Percentiles rank a stretch among this genome's conserved stretches.
Evolutionary conservation across 2,797 vertebrate species (phyloP).

Genomic region (Gambusia yucatana): DNA sequence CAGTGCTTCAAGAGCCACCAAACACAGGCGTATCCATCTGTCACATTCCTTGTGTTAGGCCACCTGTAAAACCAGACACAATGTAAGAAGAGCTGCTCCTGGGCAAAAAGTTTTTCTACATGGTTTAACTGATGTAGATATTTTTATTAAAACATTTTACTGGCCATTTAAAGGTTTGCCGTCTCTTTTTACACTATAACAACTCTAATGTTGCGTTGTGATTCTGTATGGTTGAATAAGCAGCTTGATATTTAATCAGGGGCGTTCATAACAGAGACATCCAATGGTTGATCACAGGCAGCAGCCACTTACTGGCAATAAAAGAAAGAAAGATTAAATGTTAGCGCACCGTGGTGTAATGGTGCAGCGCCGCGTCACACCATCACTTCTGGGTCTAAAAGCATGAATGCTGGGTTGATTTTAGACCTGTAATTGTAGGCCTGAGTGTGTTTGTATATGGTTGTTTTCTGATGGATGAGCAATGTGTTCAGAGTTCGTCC

Average conservation of each 20-base stretch:
- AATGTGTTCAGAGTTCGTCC: not conserved
- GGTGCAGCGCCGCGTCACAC: not conserved
- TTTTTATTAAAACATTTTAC: not conserved
- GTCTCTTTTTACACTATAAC: not conserved
- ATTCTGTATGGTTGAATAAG: not conserved
- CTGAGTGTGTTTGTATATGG: not conserved
- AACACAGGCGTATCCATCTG: not conserved
- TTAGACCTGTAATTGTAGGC: conserved; percentile 1
- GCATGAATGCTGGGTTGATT: not conserved
- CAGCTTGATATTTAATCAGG: not conserved
- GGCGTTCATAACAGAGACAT: not conserved
- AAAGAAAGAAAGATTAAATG: not conserved
- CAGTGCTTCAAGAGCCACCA: not conserved
- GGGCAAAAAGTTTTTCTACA: not conserved
- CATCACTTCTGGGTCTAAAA: not conserved
- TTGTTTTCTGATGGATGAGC: not conserved
- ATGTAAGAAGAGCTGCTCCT: not conserved
- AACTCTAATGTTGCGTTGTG: not conserved
- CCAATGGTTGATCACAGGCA: not conserved
- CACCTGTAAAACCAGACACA: not conserved
- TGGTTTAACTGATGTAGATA: not conserved
- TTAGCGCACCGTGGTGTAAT: not conserved
- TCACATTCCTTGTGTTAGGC: not conserved
- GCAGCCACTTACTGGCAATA: not conserved
- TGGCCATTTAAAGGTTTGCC: no score